Percentiles rank a stretch among this genome's conserved stretches.
These are phyloP conservation scores for Drosophila burlai DNA, from an alignment of 1,140 invertebrate species.

Conservation along the genomic window DNA sequence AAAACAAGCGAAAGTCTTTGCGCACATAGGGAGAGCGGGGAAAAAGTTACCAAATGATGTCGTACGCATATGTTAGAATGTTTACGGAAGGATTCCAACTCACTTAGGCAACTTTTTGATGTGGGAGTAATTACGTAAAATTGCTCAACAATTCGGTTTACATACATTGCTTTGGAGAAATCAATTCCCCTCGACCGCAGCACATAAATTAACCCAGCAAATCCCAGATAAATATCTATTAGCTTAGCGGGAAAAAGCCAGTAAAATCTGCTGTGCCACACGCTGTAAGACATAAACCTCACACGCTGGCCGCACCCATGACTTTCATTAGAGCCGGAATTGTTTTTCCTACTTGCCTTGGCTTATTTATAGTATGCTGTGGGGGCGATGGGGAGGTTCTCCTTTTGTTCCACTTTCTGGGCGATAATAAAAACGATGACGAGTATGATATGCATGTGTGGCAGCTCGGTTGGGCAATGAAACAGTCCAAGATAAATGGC, in stretches of 20 bases:
- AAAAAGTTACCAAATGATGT: conserved; percentile 17
- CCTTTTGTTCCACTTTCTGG: conserved; percentile 35
- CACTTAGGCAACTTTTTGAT: conserved; percentile 43
- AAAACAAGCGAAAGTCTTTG: conserved; percentile 28
- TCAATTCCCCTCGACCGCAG: conserved; percentile 26
- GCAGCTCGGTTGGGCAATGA: conserved; percentile 34
- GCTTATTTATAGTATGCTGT: conserved; percentile 40
- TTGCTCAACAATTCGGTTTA: conserved; percentile 26
- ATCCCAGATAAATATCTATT: conserved; percentile 55
- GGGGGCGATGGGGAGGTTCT: conserved; percentile 6
- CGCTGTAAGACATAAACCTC: conserved; percentile 45
- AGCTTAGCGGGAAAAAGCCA: conserved; percentile 30
- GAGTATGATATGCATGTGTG: conserved; percentile 67
- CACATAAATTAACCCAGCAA: conserved; percentile 37
- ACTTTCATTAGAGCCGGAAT: conserved; percentile 56
- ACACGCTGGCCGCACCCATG: conserved; percentile 34
- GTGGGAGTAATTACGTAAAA: conserved; percentile 39
- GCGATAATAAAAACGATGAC: conserved; percentile 62
- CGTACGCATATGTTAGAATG: conserved; percentile 30
- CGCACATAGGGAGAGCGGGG: not conserved
- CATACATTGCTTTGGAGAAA: conserved; percentile 26
- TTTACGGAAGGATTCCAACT: conserved; percentile 40
- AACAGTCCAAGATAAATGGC: conserved; percentile 57
- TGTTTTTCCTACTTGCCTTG: conserved; percentile 45
- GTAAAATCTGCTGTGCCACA: conserved; percentile 47